Conservation (phyloP, 1,140 invertebrate genomes). For the Limonius californicus region DNA sequence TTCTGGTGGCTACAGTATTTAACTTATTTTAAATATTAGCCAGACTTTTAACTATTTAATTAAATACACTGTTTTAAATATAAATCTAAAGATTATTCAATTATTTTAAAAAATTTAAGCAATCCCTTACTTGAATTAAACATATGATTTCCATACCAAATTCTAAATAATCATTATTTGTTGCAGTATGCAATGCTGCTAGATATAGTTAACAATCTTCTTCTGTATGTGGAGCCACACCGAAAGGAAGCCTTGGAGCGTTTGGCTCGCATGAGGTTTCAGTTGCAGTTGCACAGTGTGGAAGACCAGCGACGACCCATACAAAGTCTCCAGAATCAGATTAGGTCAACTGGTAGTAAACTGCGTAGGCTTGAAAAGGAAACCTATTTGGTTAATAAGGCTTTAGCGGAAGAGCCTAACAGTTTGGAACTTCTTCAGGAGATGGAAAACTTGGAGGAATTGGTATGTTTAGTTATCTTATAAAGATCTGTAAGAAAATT, state of each 20-base stretch:
- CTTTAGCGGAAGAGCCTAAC: conserved; percentile 67
- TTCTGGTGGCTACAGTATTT: no score
- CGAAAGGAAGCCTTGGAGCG: conserved; percentile 87
- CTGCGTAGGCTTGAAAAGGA: conserved; percentile 84
- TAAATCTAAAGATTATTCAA: no score
- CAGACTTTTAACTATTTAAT: no score
- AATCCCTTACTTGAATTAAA: no score
- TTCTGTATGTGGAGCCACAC: conserved; percentile 94
- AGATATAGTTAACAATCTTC: conserved; percentile 95
- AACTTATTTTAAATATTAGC: no score
- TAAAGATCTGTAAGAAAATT: not conserved
- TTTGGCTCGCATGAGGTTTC: conserved; percentile 88
- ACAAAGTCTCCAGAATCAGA: conserved; percentile 83
- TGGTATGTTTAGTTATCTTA: conserved; percentile 45
- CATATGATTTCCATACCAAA: no score
- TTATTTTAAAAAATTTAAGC: no score
- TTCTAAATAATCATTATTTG: no score
- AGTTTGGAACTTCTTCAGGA: conserved; percentile 61
- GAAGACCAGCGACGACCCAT: conserved; percentile 91
- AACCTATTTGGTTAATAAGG: conserved; percentile 83
- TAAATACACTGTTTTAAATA: no score
- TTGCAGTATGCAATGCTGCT: conserved; percentile 89
- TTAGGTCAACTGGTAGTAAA: conserved; percentile 75
- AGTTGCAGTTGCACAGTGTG: conserved; percentile 82
- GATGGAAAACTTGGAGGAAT: conserved; percentile 65